Conservation (phyloP, 2,888 invertebrate species). For the Apodemia mormo region DNA sequence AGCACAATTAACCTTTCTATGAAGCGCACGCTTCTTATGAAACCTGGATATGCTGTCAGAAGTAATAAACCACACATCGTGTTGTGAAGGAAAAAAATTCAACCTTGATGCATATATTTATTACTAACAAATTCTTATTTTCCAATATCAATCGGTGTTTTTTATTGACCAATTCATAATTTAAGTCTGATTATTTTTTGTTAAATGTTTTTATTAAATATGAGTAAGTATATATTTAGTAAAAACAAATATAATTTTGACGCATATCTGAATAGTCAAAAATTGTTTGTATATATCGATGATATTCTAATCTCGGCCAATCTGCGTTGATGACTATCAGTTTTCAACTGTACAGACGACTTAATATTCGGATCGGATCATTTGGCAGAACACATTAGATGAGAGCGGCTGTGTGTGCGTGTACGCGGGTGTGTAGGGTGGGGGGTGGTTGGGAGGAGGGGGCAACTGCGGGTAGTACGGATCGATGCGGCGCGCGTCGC, state of each 20-base stretch:
- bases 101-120: background rate
- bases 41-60: constrained; percentile 53
- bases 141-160: background rate
- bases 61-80: constrained; percentile 38
- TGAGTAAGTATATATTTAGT: background rate
- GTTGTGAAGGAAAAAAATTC: background rate
- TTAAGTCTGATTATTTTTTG: background rate
- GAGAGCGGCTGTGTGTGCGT: constrained; percentile 46
- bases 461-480: constrained; percentile 46
- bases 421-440: constrained; percentile 60
- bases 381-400: constrained; percentile 77
- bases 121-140: background rate
- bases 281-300: constrained; percentile 8
- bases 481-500: constrained; percentile 75
- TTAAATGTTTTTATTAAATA: background rate
- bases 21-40: constrained; percentile 58
- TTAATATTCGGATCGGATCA: constrained; percentile 69
- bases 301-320: constrained; percentile 26
- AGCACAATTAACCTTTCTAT: constrained; percentile 66
- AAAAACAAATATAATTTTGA: background rate
- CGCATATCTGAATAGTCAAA: constrained; percentile 7
- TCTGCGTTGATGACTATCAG: constrained; percentile 45
- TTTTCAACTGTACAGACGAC: constrained; percentile 47
- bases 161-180: background rate
- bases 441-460: constrained; percentile 46